Evolutionary conservation across 2,113 vertebrate species (phyloP).

Genomic region (Anguilla japonica): DNA sequence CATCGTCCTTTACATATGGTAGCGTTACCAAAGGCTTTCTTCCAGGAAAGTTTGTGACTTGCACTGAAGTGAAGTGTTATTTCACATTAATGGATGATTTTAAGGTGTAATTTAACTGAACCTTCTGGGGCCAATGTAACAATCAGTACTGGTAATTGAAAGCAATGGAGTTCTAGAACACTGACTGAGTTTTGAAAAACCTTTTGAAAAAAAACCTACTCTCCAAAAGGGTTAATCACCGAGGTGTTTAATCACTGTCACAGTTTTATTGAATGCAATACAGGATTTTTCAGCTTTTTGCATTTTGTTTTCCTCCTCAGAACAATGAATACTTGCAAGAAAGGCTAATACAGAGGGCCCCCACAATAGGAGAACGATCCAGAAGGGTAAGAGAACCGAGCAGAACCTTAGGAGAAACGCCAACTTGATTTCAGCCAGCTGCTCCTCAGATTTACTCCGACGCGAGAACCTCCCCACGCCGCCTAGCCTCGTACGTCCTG

Average conservation of each 20-base stretch:
- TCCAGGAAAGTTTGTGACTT: neutral
- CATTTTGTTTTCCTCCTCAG: constrained; percentile 39
- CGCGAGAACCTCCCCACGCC: too few species aligned
- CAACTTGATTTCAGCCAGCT: neutral
- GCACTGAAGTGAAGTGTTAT: neutral
- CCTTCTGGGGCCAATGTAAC: too few species aligned
- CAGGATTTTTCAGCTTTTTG: neutral
- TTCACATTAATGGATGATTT: neutral
- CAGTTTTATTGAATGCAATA: neutral
- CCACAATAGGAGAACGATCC: constrained; percentile 66
- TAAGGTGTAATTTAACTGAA: too few species aligned
- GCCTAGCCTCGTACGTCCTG: neutral
- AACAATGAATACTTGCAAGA: constrained; percentile 68
- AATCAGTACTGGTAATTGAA: too few species aligned
- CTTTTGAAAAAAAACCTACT: too few species aligned
- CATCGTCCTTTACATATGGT: neutral
- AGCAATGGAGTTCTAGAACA: too few species aligned
- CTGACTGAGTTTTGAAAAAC: too few species aligned
- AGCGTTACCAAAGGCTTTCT: neutral
- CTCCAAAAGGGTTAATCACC: too few species aligned
- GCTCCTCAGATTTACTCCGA: neutral
- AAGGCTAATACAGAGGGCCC: constrained; percentile 64
- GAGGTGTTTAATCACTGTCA: too few species aligned
- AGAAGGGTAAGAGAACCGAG: constrained; percentile 58
- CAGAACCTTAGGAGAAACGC: neutral